Base-by-base conservation (phyloP, 1,140 invertebrate species). In the Centruroides sculpturatus region DNA sequence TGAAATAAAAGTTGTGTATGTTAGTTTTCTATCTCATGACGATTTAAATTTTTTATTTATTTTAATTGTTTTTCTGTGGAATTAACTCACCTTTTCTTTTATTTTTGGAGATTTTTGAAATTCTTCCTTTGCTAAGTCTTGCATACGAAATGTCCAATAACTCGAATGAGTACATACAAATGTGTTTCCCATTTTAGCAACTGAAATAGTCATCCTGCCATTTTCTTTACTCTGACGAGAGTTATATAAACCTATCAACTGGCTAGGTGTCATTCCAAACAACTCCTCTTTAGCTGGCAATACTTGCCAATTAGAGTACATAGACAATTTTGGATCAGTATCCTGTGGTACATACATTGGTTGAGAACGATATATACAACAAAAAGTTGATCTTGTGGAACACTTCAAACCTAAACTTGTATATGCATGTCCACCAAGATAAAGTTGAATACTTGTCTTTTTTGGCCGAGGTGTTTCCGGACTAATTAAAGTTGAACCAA, bases 241-340 rank as follows among this genome's bases (percentile, higher is more conserved):
- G 51, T 61, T 61, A 59, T 69, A 69, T 11, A 64, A 54, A 2
- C 56, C 53, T 34, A 69, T 59, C 50, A 66, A 60, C 50, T 68
- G 41, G 11, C 53, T 49, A 34, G 69, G 68, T 11, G 61, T 59
- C 41, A 64, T 47, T 55, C 63, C 62, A 51, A 62, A 66, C 47
- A 67, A 55, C 56, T 60, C 62, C 47, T 69, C 64, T 34, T 64
- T 57, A 6, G 65, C 49, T 23, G 69, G 65, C 34, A 71, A 65
- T 64, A 80, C 74, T 75, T 89, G 85, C 94, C 94, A 98, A 71
- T 97, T 94, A 9, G 91, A 95, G 70, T 98, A 98, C 93, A 98
- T 98, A 12, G 92, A 96, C 49, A 97, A 75, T 68, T 86, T 89
- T 64, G 89, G 85, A 70, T 91, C 86, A 1, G 82, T 83, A 7